Evolutionary conservation across 2,888 invertebrate genomes (phyloP), one percentile per base, ranked within the genome.

Genomic region (Mylabris sibirica): DNA sequence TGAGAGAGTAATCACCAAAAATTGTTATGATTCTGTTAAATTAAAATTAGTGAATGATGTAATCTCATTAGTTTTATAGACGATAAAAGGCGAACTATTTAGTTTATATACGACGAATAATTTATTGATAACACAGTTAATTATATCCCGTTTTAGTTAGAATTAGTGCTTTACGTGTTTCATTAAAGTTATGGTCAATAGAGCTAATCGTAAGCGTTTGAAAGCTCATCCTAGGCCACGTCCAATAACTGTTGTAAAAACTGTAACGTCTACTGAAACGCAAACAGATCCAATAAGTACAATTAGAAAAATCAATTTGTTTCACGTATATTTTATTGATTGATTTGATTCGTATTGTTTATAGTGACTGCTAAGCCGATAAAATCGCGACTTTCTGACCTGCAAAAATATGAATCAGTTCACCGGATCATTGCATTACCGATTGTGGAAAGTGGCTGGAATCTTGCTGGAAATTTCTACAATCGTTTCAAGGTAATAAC

Each of bases 401-500:
- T 80, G 20, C 74, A 80, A 64, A 89, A 88, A 74, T 84, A 94
- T 84, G 90, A 93, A 84, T 91, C 93, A 66, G 89, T 96, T 14
- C 89, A 90, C 60, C 88, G 94, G 73, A 90, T 96, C 59, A 89
- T 91, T 12, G 91, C 90, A 74, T 89, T 96, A 61, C 96, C 96
- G 0, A 90, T 96, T 66, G 91, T 96, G n/a, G 94, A 92, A 81
- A 90, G 91, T 44, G 90, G 95, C 59, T 90, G 93, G 78, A 89
- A 88, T 65, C 91, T 92, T 68, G 94, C 93, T 0, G 92, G 91
- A 79, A 89, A 89, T 78, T 85, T 94, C 64, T 96, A 96, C 82
- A 86, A 86, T 69, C 91, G 85, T 81, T 90, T 96, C 63, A 95
- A 94, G 88, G 94, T 93, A 84, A 74, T 63, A 59, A 34, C 3